A percentile compares a stretch with the other conserved stretches of the same genome.
phyloP scores from a whole-genome alignment of 1,140 invertebrate species.

The Drosophila albomicans region DNA sequence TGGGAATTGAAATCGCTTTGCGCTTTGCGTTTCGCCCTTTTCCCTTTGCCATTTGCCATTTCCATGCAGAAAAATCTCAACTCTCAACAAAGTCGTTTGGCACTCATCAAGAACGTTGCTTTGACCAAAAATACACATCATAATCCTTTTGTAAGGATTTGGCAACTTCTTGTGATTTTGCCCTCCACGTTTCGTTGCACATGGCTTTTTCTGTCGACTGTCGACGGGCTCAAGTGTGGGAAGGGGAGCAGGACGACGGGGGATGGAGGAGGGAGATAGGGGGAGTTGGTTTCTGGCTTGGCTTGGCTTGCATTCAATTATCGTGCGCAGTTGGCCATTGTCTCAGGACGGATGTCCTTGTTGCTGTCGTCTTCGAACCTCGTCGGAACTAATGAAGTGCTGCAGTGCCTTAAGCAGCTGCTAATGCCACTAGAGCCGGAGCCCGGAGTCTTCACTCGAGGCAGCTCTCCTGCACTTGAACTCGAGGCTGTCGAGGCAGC shows the following conservation, averaged over 20 bases:
- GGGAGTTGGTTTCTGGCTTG: constrained; percentile 21
- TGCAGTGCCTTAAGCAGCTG: constrained; percentile 81
- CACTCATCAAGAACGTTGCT: constrained; percentile 47
- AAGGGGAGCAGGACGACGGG: too few relatives aligned
- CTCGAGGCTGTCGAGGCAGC: background rate
- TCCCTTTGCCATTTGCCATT: constrained; percentile 1
- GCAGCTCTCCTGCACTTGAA: too few relatives aligned
- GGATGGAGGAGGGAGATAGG: background rate
- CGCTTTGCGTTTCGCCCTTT: constrained; percentile 7
- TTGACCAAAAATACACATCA: constrained; percentile 80
- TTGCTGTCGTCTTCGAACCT: constrained; percentile 41
- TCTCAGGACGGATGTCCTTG: constrained; percentile 65
- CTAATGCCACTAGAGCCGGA: constrained; percentile 76
- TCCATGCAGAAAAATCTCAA: constrained; percentile 31
- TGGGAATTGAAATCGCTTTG: constrained; percentile 11
- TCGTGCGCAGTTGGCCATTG: constrained; percentile 78
- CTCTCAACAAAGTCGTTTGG: constrained; percentile 63
- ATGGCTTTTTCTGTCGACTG: constrained; percentile 48
- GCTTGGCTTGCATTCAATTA: constrained; percentile 73
- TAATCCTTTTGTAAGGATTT: constrained; percentile 82
- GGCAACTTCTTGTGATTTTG: constrained; percentile 58
- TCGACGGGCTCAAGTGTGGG: constrained; percentile 6
- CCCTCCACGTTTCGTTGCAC: constrained; percentile 41
- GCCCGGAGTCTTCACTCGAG: background rate
- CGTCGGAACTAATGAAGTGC: constrained; percentile 78